Evolutionary conservation across 2,888 invertebrate genomes (phyloP).

Genomic region (Drosophila percnosoma): DNA sequence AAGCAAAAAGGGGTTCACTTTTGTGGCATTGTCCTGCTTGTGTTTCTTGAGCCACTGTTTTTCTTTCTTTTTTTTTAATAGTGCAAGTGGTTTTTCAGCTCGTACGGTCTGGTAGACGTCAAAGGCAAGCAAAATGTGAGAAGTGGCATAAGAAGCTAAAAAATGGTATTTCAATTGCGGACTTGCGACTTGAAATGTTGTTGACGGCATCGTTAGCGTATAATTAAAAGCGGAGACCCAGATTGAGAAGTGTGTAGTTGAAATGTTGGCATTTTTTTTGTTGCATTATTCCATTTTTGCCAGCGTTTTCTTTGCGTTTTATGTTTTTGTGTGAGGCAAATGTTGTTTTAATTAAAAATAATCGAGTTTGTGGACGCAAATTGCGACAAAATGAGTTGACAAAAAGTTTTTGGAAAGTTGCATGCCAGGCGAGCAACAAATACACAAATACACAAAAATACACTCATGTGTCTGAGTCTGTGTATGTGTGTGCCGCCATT

Average conservation of each 20-base stretch:
- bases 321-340: constrained; percentile 37
- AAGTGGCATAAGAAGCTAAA: constrained; percentile 11
- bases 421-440: constrained; percentile 45
- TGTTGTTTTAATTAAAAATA: constrained; percentile 72
- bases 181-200: constrained; percentile 28
- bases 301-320: constrained; percentile 3
- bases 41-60: constrained; percentile 1
- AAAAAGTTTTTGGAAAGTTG: constrained; percentile 49
- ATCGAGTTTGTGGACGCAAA: constrained; percentile 67
- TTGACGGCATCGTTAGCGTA: constrained; percentile 52
- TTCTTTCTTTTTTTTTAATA: constrained; percentile 1
- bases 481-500: constrained; percentile 33
- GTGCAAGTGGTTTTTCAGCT: constrained; percentile 21
- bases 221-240: constrained; percentile 57
- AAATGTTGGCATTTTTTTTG: neutral
- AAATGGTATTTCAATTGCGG: constrained; percentile 39
- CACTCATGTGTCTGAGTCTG: neutral
- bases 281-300: constrained; percentile 1
- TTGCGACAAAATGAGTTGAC: constrained; percentile 73
- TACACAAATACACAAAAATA: constrained; percentile 15
- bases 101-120: constrained; percentile 35
- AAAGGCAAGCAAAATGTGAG: constrained; percentile 5
- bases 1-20: neutral
- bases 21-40: constrained; percentile 12
- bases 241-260: constrained; percentile 41